Percentiles rank a stretch among this genome's conserved stretches.
These are phyloP conservation scores for Trogon melanurus DNA, from an alignment of 2,113 vertebrate species.

Conservation along the genomic window DNA sequence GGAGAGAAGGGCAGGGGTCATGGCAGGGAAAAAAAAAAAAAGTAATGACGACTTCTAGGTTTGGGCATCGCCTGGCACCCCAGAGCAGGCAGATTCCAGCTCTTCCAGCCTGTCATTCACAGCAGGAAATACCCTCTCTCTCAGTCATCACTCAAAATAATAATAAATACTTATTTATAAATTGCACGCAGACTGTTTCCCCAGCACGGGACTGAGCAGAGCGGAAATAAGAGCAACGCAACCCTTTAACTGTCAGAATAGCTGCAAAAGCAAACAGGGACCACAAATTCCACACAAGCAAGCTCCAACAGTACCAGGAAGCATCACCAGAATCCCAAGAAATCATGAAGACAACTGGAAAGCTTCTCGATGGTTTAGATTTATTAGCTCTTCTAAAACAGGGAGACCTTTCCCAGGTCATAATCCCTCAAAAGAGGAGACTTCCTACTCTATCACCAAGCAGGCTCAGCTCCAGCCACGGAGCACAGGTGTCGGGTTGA, in stretches of 20 bases:
- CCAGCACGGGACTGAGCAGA: not conserved
- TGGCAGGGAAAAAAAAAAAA: not conserved
- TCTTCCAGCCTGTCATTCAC: not conserved
- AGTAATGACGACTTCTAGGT: not conserved
- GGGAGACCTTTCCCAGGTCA: not conserved
- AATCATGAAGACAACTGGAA: not conserved
- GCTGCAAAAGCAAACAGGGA: not conserved
- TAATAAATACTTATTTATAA: slow-evolving; percentile 64
- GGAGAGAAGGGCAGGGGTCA: slow-evolving; percentile 35
- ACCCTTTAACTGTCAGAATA: not conserved
- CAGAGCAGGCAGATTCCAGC: not conserved
- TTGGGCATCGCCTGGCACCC: not conserved
- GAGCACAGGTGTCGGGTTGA: not conserved
- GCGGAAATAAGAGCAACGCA: not conserved
- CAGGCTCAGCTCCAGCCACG: slow-evolving; percentile 27
- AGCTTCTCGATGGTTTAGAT: not conserved
- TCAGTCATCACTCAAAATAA: slow-evolving; percentile 60
- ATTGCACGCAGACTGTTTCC: not conserved
- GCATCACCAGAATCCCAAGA: not conserved
- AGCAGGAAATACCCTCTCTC: slow-evolving; percentile 52
- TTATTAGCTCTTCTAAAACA: not conserved
- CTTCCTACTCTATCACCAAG: slow-evolving; percentile 42
- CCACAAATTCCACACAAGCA: not conserved
- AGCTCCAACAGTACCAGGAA: not conserved
- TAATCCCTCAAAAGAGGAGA: slow-evolving; percentile 24